Conservation (phyloP, 2,888 invertebrate genomes). For the Drosophila hamatofila region DNA sequence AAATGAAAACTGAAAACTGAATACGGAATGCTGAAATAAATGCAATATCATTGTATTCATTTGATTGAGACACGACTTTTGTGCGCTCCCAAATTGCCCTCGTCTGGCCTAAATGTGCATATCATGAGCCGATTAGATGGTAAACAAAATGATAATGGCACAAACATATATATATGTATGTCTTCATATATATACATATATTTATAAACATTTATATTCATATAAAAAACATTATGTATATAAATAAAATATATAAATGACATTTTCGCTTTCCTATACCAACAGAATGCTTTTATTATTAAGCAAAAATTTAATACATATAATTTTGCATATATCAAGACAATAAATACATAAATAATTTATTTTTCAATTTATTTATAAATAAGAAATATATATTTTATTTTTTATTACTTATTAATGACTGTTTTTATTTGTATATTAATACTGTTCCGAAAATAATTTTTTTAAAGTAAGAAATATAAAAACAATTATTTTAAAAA, state of each 20-base stretch:
- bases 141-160: constrained; percentile 13
- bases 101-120: constrained; percentile 24
- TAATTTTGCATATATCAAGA: too few species aligned
- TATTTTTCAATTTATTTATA: neutral
- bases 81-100: constrained; percentile 4
- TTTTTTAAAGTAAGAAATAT: too few species aligned
- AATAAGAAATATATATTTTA: neutral
- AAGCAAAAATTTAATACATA: neutral
- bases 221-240: neutral
- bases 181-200: neutral
- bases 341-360: too few species aligned
- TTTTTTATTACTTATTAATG: too few species aligned
- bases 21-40: constrained; percentile 11
- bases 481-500: too few species aligned
- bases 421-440: too few species aligned
- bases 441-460: too few species aligned
- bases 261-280: neutral
- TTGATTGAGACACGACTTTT: constrained; percentile 22
- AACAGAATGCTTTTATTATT: neutral
- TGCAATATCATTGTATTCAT: constrained; percentile 41
- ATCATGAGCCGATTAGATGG: constrained; percentile 34
- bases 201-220: neutral
- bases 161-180: neutral
- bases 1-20: neutral
- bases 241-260: too few species aligned